Conservation (phyloP, 2,888 invertebrate species). For the Clepsis dumicolana region DNA sequence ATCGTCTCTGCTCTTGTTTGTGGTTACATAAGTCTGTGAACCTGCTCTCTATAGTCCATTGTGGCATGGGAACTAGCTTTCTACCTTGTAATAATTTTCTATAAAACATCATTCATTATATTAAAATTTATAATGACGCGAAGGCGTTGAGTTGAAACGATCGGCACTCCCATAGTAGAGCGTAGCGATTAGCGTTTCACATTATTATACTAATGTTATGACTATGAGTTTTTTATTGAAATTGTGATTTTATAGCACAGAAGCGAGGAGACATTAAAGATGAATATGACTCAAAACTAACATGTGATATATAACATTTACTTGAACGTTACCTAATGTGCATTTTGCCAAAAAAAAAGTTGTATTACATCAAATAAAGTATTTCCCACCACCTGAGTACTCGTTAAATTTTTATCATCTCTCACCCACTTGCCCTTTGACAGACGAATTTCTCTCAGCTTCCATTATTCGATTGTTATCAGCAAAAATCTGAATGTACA, state of each 20-base stretch:
- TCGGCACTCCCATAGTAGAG: not conserved
- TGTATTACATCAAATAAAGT: not conserved
- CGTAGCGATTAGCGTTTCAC: conserved; percentile 3
- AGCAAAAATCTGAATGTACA: conserved; percentile 35
- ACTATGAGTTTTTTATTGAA: not conserved
- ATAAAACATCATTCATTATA: conserved; percentile 38
- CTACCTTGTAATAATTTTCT: conserved; percentile 51
- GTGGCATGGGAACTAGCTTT: conserved; percentile 70
- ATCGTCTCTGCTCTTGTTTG: conserved; percentile 32
- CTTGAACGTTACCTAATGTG: too few relatives aligned
- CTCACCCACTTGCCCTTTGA: conserved; percentile 16
- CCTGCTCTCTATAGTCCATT: conserved; percentile 52
- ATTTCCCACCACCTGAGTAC: not conserved
- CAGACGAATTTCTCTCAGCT: conserved; percentile 30
- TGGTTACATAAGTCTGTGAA: conserved; percentile 43
- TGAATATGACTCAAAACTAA: too few relatives aligned
- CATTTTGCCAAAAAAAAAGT: not conserved
- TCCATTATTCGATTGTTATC: conserved; percentile 33
- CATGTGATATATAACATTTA: too few relatives aligned
- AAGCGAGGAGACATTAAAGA: not conserved
- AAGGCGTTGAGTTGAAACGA: conserved; percentile 27
- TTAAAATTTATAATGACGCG: conserved; percentile 29
- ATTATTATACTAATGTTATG: not conserved
- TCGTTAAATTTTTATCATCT: conserved; percentile 1
- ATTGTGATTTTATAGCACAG: not conserved